These are phyloP conservation scores for Nasalis larvatus DNA, from an alignment of 2,113 vertebrate genomes.

Conservation along the genomic window DNA sequence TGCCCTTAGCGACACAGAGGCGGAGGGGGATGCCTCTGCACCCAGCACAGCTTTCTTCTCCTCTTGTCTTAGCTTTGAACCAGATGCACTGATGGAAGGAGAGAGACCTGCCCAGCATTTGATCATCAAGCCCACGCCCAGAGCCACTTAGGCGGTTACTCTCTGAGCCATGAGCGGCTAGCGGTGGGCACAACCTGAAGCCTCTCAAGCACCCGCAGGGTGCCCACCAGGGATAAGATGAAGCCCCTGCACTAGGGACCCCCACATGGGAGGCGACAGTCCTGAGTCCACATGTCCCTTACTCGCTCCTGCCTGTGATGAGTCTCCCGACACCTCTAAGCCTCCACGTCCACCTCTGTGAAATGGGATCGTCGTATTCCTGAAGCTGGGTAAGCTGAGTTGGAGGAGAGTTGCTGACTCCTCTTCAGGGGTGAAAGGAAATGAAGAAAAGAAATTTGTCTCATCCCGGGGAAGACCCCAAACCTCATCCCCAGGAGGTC, in stretches of 20 bases:
- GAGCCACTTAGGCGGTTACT: accelerated
- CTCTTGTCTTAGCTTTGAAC: not conserved
- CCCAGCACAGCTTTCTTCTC: accelerated
- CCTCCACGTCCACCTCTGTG: not conserved
- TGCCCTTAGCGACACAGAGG: not conserved
- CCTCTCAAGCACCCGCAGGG: accelerated
- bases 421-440: not conserved
- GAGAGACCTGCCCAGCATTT: not conserved
- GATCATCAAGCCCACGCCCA: not conserved
- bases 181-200: accelerated
- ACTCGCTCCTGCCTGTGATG: not conserved
- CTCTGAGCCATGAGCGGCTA: not conserved
- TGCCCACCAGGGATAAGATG: accelerated
- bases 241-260: no score
- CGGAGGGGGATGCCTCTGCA: accelerated
- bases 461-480: not conserved
- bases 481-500: not conserved
- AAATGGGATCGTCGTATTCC: not conserved
- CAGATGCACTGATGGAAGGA: accelerated
- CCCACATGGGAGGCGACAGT: not conserved
- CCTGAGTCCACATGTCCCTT: not conserved
- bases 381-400: not conserved
- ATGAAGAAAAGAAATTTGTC: not conserved
- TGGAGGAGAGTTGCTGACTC: not conserved
- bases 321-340: not conserved